These are phyloP conservation scores for Anniella stebbinsi DNA, from an alignment of 2,797 vertebrate species.

Conservation along the genomic window DNA sequence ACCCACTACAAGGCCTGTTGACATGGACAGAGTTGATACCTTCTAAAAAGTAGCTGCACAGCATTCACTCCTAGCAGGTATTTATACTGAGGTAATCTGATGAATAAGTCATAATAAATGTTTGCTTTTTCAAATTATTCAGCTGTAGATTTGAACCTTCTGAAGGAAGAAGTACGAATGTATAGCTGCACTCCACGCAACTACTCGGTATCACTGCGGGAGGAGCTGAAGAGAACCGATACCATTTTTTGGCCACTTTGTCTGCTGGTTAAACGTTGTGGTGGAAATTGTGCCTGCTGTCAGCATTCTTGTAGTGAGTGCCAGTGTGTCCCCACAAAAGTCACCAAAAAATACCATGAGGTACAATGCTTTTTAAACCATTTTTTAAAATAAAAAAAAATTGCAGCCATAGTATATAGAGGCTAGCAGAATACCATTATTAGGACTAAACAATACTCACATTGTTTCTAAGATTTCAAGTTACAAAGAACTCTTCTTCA, in stretches of 20 bases:
- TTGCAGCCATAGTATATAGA: background rate
- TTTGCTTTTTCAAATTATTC: slow-evolving; percentile 34
- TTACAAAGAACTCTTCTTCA: background rate
- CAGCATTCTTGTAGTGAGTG: slow-evolving; percentile 91
- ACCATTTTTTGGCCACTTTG: slow-evolving; percentile 98
- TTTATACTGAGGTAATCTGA: background rate
- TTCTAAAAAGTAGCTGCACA: background rate
- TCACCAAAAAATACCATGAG: slow-evolving; percentile 96
- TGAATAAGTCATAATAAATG: accelerated
- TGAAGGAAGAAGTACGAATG: slow-evolving; percentile 92
- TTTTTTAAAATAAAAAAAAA: accelerated
- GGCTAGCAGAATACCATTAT: background rate
- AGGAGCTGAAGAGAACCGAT: slow-evolving; percentile 95
- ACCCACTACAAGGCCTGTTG: background rate
- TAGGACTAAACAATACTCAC: background rate
- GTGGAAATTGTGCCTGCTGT: slow-evolving; percentile 97
- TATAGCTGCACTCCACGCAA: slow-evolving; percentile 98
- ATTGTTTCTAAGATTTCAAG: background rate
- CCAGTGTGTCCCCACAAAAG: slow-evolving; percentile 90
- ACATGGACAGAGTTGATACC: background rate
- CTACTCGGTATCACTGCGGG: slow-evolving; percentile 93
- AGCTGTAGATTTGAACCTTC: slow-evolving; percentile 90
- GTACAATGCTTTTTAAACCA: slow-evolving; percentile 68
- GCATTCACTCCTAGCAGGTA: background rate
- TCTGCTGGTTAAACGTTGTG: slow-evolving; percentile 96